phyloP scores from a whole-genome alignment of 2,113 vertebrate species.

The Tragelaphus scriptus region DNA sequence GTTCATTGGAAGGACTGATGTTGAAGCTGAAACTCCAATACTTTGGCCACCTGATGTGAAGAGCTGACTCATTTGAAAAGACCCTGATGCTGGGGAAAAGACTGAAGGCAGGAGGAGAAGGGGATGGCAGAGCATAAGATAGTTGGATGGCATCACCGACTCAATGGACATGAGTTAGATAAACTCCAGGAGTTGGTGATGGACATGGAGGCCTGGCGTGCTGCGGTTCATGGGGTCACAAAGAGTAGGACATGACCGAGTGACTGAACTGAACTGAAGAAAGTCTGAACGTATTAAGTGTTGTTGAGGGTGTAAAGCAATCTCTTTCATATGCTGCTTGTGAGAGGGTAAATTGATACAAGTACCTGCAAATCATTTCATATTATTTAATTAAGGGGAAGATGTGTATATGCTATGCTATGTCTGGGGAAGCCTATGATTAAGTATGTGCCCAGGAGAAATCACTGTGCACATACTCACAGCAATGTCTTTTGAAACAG shows the following conservation, averaged over 20 bases:
- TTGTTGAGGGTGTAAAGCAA: background rate
- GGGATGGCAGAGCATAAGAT: background rate
- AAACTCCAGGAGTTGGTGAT: background rate
- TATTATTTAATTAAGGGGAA: background rate
- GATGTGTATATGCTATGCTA: background rate
- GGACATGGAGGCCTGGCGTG: background rate
- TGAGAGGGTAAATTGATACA: background rate
- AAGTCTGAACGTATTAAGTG: background rate
- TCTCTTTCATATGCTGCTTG: background rate
- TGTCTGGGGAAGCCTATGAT: background rate
- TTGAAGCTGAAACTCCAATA: background rate
- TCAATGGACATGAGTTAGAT: background rate
- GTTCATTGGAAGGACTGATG: background rate
- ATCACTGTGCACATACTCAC: background rate
- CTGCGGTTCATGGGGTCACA: accelerated
- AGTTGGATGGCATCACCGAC: background rate
- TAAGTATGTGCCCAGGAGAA: background rate
- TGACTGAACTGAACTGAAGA: background rate
- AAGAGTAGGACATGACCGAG: background rate
- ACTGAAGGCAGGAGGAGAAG: background rate
- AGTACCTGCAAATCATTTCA: background rate
- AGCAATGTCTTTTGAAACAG: background rate
- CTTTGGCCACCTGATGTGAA: background rate
- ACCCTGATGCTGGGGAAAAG: background rate
- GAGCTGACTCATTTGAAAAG: background rate